Base-by-base conservation (phyloP, 2,888 invertebrate species). In the Leptinotarsa peninsularis region DNA sequence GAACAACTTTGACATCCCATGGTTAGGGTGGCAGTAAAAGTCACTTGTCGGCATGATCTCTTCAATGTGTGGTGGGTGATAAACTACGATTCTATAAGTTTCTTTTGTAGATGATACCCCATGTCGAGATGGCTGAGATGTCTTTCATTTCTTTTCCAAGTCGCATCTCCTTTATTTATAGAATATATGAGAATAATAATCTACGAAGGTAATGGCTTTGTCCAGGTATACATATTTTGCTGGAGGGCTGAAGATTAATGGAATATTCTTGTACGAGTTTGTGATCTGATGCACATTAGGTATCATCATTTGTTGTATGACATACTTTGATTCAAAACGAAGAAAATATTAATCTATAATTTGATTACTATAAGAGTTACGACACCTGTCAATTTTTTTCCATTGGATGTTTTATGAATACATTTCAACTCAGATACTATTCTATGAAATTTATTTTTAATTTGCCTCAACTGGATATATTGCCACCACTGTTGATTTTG, bases 11-110 rank as follows among this genome's bases (percentile, higher is more conserved):
- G 80, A 80, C 76, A 74, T 80, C 79, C 79, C 76, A 81, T 78
- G 79, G 79, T 75, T 76, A 78, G 79, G 78, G 78, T 78, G 75
- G 78, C 68, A 78, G 78, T 78, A 77, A 78, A 78, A 79, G 76
- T 77, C 73, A 77, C 49, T 23, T 66, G 66, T 69, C 75, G 72
- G 69, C 72, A 67, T 56, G 50, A 66, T 58, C 54, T 60, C 67
- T 72, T 66, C 54, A 76, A 43, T 43, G 58, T 69, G 70, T 67
- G 21, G 68, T 68, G 33, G 56, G 18, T 68, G 68, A 68, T 68
- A 68, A 67, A 68, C 63, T 27, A 17, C 33, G 33, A 68, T 68
- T 33, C 33, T 68, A 56, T 50, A 56, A 68, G 54, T 68, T 68
- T 54, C 52, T 67, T 68, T 68, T 33, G 17, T 54, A 43, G 68